phyloP scores from a whole-genome alignment of 1,140 invertebrate genomes.

The Drosophila saltans region DNA sequence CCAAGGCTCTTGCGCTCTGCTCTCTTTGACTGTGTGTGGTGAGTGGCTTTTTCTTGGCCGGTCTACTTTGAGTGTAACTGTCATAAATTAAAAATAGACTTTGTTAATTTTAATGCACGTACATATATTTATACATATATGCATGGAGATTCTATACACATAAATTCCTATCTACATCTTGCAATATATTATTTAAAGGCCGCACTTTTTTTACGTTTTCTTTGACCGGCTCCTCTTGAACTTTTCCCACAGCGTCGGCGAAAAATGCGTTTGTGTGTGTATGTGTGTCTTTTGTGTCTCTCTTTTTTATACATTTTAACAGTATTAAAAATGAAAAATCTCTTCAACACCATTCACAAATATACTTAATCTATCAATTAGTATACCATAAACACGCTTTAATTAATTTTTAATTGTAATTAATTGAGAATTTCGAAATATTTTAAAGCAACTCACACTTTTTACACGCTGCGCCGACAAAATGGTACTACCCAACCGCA shows the following conservation, averaged over 20 bases:
- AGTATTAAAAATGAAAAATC: neutral
- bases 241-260: slow-evolving; percentile 66
- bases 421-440: slow-evolving; percentile 32
- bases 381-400: slow-evolving; percentile 9
- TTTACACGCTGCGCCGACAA: slow-evolving; percentile 56
- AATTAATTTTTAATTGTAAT: slow-evolving; percentile 18
- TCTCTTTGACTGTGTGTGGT: slow-evolving; percentile 43
- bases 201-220: slow-evolving; percentile 41
- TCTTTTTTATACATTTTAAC: slow-evolving; percentile 5
- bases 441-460: slow-evolving; percentile 55
- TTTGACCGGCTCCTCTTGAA: slow-evolving; percentile 59
- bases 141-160: slow-evolving; percentile 11
- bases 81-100: slow-evolving; percentile 80
- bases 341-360: slow-evolving; percentile 7
- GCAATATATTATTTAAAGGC: slow-evolving; percentile 13
- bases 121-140: slow-evolving; percentile 30
- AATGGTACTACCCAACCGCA: slow-evolving; percentile 37
- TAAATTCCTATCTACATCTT: slow-evolving; percentile 5
- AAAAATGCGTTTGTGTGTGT: slow-evolving; percentile 30
- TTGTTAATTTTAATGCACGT: slow-evolving; percentile 54
- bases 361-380: slow-evolving; percentile 1
- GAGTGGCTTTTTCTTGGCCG: slow-evolving; percentile 70
- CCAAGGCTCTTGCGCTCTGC: slow-evolving; percentile 23
- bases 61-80: slow-evolving; percentile 56
- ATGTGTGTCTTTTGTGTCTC: slow-evolving; percentile 42